Conservation (phyloP, 2,113 vertebrate species). For the Neolamprologus hecqui region DNA sequence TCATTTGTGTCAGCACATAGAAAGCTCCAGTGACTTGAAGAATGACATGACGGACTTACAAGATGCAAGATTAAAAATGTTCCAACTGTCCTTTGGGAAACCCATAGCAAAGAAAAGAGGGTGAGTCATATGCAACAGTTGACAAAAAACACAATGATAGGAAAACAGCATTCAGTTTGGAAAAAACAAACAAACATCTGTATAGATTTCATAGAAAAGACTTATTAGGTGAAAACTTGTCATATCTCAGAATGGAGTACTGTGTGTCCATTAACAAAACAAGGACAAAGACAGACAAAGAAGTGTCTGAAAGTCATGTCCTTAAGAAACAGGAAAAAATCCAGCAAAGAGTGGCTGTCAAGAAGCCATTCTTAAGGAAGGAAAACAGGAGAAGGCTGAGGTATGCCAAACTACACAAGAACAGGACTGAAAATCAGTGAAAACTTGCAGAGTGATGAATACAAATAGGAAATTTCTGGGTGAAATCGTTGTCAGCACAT, state of each 20-base stretch:
- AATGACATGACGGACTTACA: neutral
- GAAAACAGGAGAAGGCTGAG: neutral
- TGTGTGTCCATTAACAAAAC: neutral
- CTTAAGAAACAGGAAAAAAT: neutral
- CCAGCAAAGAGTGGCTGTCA: neutral
- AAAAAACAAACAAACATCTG: rapidly evolving
- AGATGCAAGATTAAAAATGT: neutral
- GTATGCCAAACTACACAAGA: neutral
- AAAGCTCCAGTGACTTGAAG: neutral
- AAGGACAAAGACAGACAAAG: neutral
- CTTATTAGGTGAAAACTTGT: neutral
- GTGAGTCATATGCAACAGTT: neutral
- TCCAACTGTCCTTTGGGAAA: neutral
- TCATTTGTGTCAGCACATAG: neutral
- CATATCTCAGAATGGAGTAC: neutral
- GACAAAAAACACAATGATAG: neutral
- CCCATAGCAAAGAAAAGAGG: neutral
- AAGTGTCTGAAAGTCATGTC: neutral
- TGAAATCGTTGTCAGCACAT: neutral
- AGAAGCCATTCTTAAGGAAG: neutral
- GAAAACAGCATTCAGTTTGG: constrained; percentile 1
- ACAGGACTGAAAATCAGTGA: neutral
- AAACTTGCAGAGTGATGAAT: neutral
- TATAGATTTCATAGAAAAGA: neutral
- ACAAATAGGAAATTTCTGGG: neutral